A percentile compares a stretch with the other conserved stretches of the same genome.
Evolutionary conservation across 1,140 invertebrate genomes (phyloP).

Genomic region (Pristionchus pacificus): DNA sequence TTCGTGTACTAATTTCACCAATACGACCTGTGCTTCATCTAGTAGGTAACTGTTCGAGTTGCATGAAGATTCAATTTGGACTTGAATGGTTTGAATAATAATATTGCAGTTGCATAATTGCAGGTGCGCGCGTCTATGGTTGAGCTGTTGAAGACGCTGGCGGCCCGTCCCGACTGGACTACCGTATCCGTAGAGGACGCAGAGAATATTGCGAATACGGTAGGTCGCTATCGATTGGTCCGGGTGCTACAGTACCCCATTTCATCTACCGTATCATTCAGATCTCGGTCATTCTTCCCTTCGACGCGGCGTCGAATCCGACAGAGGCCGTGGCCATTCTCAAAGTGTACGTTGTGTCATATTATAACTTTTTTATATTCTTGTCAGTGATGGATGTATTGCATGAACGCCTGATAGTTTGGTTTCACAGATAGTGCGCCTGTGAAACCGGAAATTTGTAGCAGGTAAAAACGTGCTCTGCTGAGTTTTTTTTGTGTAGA

Average conservation of each 20-base stretch:
- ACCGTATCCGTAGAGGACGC: conserved; percentile 12
- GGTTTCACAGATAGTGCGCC: no score
- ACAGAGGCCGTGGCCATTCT: conserved; percentile 15
- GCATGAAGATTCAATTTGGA: not conserved
- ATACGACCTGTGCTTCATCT: conserved; percentile 8
- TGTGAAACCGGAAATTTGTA: no score
- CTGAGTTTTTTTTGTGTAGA: no score
- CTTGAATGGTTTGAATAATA: not conserved
- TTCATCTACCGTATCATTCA: not conserved
- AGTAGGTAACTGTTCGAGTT: no score
- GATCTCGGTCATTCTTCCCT: conserved; percentile 6
- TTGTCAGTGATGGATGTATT: no score
- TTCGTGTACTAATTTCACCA: conserved; percentile 1
- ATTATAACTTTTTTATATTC: no score
- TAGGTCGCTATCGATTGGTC: not conserved
- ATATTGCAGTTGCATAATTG: not conserved
- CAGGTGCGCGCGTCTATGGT: conserved; percentile 24
- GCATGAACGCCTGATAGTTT: no score
- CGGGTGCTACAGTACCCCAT: not conserved
- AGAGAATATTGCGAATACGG: conserved; percentile 4
- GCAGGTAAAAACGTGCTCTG: no score
- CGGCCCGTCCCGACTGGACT: conserved; percentile 23
- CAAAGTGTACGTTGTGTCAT: conserved; percentile 13
- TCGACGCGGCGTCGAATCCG: conserved; percentile 16
- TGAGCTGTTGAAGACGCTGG: conserved; percentile 18